These are phyloP conservation scores for Ptyas mucosa DNA, from an alignment of 2,113 vertebrate species.

Conservation along the genomic window DNA sequence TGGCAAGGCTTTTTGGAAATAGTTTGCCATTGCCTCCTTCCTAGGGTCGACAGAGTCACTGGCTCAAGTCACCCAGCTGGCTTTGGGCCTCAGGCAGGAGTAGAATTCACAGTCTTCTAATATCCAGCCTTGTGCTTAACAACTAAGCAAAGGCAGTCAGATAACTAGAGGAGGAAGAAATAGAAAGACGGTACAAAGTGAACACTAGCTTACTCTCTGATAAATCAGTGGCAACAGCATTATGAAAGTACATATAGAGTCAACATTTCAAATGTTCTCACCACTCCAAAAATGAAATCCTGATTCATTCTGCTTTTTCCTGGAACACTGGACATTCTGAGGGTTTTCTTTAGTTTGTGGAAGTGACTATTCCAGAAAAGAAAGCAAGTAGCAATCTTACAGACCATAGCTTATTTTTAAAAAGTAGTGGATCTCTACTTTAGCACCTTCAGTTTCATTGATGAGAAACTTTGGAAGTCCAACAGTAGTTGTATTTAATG, in stretches of 20 bases:
- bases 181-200: neutral
- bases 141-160: neutral
- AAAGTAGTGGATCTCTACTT: no score
- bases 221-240: neutral
- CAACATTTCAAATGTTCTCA: neutral
- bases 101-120: neutral
- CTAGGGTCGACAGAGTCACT: neutral
- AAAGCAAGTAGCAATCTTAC: neutral
- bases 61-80: neutral
- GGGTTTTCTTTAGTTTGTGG: neutral
- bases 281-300: neutral
- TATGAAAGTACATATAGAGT: neutral
- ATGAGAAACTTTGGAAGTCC: fast-evolving
- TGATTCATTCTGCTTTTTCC: neutral
- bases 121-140: neutral
- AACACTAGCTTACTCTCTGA: neutral
- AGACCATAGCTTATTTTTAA: neutral
- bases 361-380: neutral
- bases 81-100: neutral
- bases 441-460: neutral
- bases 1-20: neutral
- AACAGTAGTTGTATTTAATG: neutral
- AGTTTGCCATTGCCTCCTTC: neutral
- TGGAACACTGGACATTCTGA: neutral
- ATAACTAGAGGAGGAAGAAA: neutral